A percentile compares a stretch with the other conserved stretches of the same genome.
Evolutionary conservation across 2,888 invertebrate species (phyloP).

Genomic region (Dryocosmus kuriphilus): DNA sequence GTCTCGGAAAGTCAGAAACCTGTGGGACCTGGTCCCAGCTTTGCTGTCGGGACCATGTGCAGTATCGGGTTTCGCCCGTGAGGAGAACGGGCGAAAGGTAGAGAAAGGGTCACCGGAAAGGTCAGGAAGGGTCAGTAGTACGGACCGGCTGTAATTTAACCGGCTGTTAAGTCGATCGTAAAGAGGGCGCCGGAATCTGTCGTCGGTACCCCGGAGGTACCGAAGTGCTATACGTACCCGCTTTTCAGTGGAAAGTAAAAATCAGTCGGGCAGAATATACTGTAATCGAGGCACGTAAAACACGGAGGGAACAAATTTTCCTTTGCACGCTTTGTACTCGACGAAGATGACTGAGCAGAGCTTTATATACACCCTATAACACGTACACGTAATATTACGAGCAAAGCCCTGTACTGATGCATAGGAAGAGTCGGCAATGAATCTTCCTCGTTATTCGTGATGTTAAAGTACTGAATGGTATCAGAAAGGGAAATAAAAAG

Average conservation of each 20-base stretch:
- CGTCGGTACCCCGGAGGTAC: constrained; percentile 34
- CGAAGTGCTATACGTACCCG: constrained; percentile 21
- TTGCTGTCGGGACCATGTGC: constrained; percentile 29
- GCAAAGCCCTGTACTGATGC: constrained; percentile 5
- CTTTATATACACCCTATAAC: constrained; percentile 29
- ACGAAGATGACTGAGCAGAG: constrained; percentile 22
- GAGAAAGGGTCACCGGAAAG: constrained; percentile 53
- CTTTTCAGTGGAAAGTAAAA: constrained; percentile 37
- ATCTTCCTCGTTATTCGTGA: constrained; percentile 21
- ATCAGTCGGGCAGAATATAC: constrained; percentile 32
- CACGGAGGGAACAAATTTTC: constrained; percentile 39
- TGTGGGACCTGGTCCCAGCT: constrained; percentile 22
- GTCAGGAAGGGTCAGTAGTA: constrained; percentile 57
- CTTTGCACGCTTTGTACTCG: constrained; percentile 25
- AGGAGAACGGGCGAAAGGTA: constrained; percentile 49
- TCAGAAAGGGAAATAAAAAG: constrained; percentile 11
- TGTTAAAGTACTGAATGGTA: constrained; percentile 13
- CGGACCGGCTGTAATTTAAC: constrained; percentile 67
- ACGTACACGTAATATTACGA: constrained; percentile 24
- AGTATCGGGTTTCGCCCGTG: constrained; percentile 30
- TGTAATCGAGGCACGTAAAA: constrained; percentile 41
- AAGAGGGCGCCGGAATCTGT: constrained; percentile 63
- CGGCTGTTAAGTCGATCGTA: constrained; percentile 69
- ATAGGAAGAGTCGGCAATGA: constrained; percentile 13
- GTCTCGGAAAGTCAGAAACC: constrained; percentile 23